phyloP scores from a whole-genome alignment of 2,888 invertebrate species.

The Bibio marci region DNA sequence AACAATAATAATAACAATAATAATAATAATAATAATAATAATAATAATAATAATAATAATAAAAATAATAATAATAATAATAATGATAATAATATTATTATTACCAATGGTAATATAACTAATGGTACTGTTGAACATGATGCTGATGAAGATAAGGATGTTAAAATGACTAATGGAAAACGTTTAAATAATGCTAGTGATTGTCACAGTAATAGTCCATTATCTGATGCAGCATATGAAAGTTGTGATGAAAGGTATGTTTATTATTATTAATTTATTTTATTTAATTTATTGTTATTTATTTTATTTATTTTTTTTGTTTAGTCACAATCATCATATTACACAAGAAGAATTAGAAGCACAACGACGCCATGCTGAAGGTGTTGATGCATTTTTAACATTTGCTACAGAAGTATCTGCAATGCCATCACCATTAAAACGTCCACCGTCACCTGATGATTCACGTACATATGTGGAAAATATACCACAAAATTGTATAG shows the following conservation, averaged over 20 bases:
- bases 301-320: no score
- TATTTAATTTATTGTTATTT: background rate
- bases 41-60: background rate
- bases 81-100: no score
- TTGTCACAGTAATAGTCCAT: constrained; percentile 29
- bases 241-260: constrained; percentile 36
- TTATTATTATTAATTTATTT: background rate
- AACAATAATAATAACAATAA: background rate
- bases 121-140: no score
- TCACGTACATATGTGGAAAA: constrained; percentile 20
- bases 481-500: constrained; percentile 8
- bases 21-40: background rate
- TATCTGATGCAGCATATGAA: constrained; percentile 39
- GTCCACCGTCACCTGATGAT: constrained; percentile 23
- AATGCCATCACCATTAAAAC: constrained; percentile 22
- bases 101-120: no score
- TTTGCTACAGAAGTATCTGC: constrained; percentile 43
- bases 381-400: constrained; percentile 61
- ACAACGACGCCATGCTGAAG: constrained; percentile 55
- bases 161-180: background rate
- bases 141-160: constrained; percentile 3
- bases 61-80: no score
- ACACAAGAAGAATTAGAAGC: constrained; percentile 40
- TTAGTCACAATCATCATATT: constrained; percentile 9
- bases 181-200: constrained; percentile 16